phyloP scores from a whole-genome alignment of 2,797 vertebrate species.

The Typhlichthys eigenmanni region DNA sequence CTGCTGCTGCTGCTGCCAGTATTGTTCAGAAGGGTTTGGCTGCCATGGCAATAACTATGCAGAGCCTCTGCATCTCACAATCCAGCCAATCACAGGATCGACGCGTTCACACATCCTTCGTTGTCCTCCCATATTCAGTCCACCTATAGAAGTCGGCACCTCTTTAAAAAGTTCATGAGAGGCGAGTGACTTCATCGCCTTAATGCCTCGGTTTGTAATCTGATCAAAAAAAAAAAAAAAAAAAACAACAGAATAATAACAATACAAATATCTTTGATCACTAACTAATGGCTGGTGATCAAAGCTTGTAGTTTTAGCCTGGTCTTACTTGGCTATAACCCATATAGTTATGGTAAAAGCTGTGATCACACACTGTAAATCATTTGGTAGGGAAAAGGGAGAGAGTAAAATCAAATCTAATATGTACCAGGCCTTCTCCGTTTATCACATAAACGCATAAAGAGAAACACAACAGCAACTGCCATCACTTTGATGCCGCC shows the following conservation, averaged over 20 bases:
- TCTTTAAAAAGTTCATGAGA: not conserved
- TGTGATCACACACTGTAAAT: conserved; percentile 14
- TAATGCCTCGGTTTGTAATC: not conserved
- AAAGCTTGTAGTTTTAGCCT: conserved; percentile 11
- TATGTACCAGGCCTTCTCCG: conserved; percentile 7
- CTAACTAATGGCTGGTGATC: not conserved
- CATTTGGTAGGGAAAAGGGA: not conserved
- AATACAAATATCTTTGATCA: no score
- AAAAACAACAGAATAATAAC: not conserved
- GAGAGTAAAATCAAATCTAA: conserved; percentile 8
- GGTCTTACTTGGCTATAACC: conserved; percentile 4
- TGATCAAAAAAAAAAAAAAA: not conserved
- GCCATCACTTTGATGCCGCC: conserved; percentile 13
- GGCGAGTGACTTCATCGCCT: not conserved
- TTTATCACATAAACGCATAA: conserved; percentile 5
- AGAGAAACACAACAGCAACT: not conserved
- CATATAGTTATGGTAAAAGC: not conserved
- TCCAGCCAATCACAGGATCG: conserved; percentile 19
- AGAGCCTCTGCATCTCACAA: conserved; percentile 6
- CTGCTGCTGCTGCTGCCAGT: not conserved
- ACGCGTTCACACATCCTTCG: not conserved
- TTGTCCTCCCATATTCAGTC: not conserved
- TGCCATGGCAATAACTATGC: conserved; percentile 42
- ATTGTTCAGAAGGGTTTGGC: conserved; percentile 36
- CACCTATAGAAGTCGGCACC: not conserved